These are phyloP conservation scores for Calliphora vicina DNA, from an alignment of 1,140 invertebrate genomes.

Conservation along the genomic window DNA sequence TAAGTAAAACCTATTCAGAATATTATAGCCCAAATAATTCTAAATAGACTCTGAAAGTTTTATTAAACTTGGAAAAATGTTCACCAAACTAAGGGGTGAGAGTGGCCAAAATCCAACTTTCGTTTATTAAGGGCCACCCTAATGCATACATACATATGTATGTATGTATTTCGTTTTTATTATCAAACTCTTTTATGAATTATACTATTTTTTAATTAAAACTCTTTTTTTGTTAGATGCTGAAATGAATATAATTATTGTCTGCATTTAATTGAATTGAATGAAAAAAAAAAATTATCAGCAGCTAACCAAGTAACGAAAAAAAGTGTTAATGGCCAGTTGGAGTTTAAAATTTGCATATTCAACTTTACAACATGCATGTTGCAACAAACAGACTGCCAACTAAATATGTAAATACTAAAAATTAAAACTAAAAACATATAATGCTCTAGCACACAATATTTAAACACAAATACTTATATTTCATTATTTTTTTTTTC, in stretches of 20 bases:
- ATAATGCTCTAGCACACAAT: background rate
- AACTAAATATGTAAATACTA: too few relatives aligned
- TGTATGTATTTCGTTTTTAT: too few relatives aligned
- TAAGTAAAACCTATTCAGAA: too few relatives aligned
- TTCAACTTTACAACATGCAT: background rate
- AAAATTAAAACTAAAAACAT: too few relatives aligned
- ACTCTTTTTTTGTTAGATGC: background rate
- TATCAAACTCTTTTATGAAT: background rate
- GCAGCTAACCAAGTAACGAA: background rate
- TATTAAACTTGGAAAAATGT: too few relatives aligned
- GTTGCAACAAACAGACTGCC: background rate
- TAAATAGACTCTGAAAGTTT: too few relatives aligned
- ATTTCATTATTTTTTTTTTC: background rate
- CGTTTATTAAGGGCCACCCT: too few relatives aligned
- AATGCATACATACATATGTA: too few relatives aligned
- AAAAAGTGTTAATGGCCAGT: constrained; percentile 4
- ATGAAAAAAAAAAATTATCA: background rate
- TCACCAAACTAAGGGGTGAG: too few relatives aligned
- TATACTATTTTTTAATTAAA: background rate
- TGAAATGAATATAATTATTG: background rate
- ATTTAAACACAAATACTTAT: too few relatives aligned
- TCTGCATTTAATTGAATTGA: background rate
- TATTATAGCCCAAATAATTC: too few relatives aligned
- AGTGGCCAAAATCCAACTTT: too few relatives aligned
- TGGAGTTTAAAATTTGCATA: background rate